A percentile compares a stretch with the other conserved stretches of the same genome.
Evolutionary conservation across 2,113 vertebrate species (phyloP).

Genomic region (Spilogale gracilis): DNA sequence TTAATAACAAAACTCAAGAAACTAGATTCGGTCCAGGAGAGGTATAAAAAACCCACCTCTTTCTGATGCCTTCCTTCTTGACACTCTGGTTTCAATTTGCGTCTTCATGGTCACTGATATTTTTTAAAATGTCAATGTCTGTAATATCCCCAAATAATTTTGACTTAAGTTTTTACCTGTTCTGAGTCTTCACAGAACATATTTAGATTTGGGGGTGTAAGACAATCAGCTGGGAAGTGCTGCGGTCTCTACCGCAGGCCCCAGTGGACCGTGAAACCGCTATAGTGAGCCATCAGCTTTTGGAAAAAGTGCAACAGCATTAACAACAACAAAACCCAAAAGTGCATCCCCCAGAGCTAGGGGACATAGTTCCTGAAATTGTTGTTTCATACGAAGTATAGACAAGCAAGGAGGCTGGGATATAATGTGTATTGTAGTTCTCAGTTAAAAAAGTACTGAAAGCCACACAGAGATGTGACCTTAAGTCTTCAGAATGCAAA

Average conservation of each 20-base stretch:
- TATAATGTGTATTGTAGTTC: not conserved
- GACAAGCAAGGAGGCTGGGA: not conserved
- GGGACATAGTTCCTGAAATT: not conserved
- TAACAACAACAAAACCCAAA: not conserved
- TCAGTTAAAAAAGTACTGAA: not conserved
- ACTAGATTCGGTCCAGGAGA: not conserved
- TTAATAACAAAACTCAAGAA: not conserved
- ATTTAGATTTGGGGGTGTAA: not conserved
- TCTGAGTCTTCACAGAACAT: not conserved
- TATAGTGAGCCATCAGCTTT: not conserved
- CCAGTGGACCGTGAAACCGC: not conserved
- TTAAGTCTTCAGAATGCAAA: not conserved
- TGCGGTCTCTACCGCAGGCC: not conserved
- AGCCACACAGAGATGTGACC: not conserved
- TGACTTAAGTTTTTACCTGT: conserved; percentile 12
- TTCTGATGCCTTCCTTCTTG: not conserved
- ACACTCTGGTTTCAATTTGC: not conserved
- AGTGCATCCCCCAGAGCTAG: not conserved
- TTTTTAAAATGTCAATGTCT: not conserved
- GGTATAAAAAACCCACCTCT: not conserved
- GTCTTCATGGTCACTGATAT: not conserved
- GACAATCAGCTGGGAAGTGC: not conserved
- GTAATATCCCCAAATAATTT: not conserved
- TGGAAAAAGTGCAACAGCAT: not conserved
- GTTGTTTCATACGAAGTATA: not conserved